A percentile compares a stretch with the other conserved stretches of the same genome.
Conservation (phyloP, 2,113 vertebrate species). For the Cyanoramphus novaezelandiae region DNA sequence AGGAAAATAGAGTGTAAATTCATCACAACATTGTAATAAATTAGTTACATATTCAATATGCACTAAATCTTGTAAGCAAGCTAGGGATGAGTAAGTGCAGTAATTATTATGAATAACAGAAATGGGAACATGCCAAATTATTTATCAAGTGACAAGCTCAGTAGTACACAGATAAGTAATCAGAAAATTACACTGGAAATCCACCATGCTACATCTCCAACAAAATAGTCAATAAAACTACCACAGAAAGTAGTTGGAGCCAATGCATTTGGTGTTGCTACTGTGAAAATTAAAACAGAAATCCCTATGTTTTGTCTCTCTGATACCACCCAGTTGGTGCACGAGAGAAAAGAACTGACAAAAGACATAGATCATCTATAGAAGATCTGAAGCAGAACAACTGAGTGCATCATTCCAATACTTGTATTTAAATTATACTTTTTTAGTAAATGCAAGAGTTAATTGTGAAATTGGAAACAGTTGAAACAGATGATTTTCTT, state of each 20-base stretch:
- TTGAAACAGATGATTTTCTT: not conserved
- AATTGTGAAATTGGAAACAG: not conserved
- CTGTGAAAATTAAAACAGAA: not conserved
- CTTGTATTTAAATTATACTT: not conserved
- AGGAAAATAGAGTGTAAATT: not conserved
- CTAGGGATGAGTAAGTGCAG: not conserved
- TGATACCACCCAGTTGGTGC: not conserved
- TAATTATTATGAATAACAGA: not conserved
- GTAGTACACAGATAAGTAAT: not conserved
- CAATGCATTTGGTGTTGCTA: too few species aligned
- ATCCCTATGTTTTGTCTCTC: not conserved
- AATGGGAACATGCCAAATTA: not conserved
- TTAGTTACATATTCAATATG: not conserved
- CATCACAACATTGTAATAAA: not conserved
- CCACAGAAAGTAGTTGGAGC: not conserved
- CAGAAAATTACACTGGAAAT: not conserved
- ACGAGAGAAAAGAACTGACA: not conserved
- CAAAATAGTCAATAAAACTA: fast-evolving
- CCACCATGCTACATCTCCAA: not conserved
- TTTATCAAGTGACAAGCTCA: not conserved
- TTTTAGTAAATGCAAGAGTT: not conserved
- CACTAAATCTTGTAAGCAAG: not conserved
- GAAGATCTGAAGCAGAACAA: not conserved
- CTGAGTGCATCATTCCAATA: not conserved
- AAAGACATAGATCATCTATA: not conserved